phyloP scores from a whole-genome alignment of 2,888 invertebrate genomes.

The Cheilosia soror region DNA sequence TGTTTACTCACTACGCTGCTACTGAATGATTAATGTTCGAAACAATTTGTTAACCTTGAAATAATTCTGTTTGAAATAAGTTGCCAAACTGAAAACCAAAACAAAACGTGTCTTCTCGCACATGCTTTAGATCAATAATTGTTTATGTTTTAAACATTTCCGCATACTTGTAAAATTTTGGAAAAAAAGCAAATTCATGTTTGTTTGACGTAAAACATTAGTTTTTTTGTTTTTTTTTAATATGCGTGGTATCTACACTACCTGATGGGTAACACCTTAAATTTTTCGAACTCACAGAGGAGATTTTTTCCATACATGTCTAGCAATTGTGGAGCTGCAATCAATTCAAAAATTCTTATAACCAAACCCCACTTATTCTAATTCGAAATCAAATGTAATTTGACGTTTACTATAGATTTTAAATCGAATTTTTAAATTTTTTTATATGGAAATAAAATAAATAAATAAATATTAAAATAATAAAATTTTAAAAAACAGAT shows the following conservation, averaged over 20 bases:
- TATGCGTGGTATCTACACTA: not conserved
- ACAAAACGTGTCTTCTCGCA: constrained; percentile 23
- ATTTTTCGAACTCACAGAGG: too few species aligned
- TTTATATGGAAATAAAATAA: too few species aligned
- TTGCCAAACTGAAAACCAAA: constrained; percentile 40
- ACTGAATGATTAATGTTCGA: constrained; percentile 64
- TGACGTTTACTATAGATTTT: too few species aligned
- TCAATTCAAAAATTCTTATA: too few species aligned
- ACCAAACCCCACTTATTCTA: too few species aligned
- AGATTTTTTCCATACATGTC: too few species aligned
- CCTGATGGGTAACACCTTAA: too few species aligned
- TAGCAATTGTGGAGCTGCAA: too few species aligned
- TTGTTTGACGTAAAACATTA: constrained; percentile 12
- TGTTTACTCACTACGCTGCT: constrained; percentile 8
- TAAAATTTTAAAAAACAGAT: too few species aligned
- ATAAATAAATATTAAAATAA: too few species aligned
- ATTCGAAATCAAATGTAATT: too few species aligned
- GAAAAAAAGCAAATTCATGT: constrained; percentile 1
- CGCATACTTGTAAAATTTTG: constrained; percentile 28
- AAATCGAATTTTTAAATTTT: too few species aligned
- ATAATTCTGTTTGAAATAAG: constrained; percentile 54
- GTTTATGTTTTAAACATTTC: constrained; percentile 17
- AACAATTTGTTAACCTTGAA: constrained; percentile 59
- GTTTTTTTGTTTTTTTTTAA: not conserved
- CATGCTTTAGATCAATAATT: constrained; percentile 7